Evolutionary conservation across 2,888 invertebrate genomes (phyloP), one percentile per base, ranked within the genome.

Genomic region (Arge pagana): DNA sequence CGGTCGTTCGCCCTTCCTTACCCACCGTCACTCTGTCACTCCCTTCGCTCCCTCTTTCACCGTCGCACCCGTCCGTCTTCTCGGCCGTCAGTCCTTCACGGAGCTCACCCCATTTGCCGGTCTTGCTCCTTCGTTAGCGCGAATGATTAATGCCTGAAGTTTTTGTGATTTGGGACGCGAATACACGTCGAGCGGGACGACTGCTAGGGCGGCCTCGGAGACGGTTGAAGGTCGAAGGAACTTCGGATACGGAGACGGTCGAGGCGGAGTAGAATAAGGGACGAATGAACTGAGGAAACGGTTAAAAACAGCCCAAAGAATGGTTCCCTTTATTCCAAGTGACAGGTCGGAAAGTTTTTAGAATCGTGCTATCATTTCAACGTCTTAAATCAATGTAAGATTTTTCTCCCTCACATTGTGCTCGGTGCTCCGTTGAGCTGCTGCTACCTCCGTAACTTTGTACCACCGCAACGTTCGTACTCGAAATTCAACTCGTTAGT

Each of bases 121-220:
- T 33, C 33, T 11, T 8, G 33, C 11, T 40, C 50, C 40, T 50
- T 50, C 50, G 50, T 50, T 50, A 50, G 40, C 41, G 16, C 11
- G 41, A 41, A 50, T 50, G 50, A 50, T 50, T 41, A 50, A 50
- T 50, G 50, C 50, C 36, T 5, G 4, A 24, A 50, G 31, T 50
- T 50, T 41, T 50, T 50, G 50, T 18, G 33, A 50, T 41, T 41
- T 33, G 33, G 50, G 31, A 39, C 50, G 16, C 39, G 50, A 28
- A 50, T 50, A 40, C 40, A 30, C 23, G 15, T 23, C 30, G 39
- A 23, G 23, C 39, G 23, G 15, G 11, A 13, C 15, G 15, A 41
- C 26, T 24, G 26, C 15, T 28, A 41, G 26, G 28, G 16, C 26
- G 18, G 28, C 28, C 28, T n/a, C 16, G 19, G 6, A 41, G 26